Percentiles rank a stretch among this genome's conserved stretches.
phyloP scores from a whole-genome alignment of 1,140 invertebrate species.

The Cotesia vestalis region DNA sequence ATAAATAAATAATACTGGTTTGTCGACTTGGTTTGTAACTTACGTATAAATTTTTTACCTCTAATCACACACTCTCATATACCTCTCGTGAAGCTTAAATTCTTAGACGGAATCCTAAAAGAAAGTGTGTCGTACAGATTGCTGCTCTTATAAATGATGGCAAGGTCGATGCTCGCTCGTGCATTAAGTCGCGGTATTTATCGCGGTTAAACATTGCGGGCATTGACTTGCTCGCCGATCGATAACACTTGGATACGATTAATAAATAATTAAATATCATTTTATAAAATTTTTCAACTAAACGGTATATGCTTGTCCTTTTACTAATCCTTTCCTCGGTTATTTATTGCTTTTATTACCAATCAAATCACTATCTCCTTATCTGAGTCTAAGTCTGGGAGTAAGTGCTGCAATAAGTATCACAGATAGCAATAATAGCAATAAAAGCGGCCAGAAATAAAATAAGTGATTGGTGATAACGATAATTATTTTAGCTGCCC shows the following conservation, averaged over 20 bases:
- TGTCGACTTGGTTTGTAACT: slow-evolving; percentile 11
- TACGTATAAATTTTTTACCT: too few relatives aligned
- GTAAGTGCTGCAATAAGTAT: too few relatives aligned
- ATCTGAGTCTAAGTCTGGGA: too few relatives aligned
- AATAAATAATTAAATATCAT: slow-evolving; percentile 38
- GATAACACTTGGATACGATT: slow-evolving; percentile 32
- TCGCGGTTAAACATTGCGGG: slow-evolving; percentile 33
- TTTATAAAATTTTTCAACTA: slow-evolving; percentile 21
- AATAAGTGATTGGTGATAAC: too few relatives aligned
- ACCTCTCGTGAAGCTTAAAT: too few relatives aligned
- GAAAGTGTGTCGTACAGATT: slow-evolving; percentile 21
- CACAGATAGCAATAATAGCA: too few relatives aligned
- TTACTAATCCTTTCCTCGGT: too few relatives aligned
- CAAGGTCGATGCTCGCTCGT: slow-evolving; percentile 39
- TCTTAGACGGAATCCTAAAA: slow-evolving; percentile 29
- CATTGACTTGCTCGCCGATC: slow-evolving; percentile 33
- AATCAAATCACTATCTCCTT: too few relatives aligned
- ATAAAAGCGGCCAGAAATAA: too few relatives aligned
- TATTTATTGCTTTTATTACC: too few relatives aligned
- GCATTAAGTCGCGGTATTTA: slow-evolving; percentile 37
- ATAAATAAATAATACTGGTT: not conserved
- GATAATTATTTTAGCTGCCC: not conserved
- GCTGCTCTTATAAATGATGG: slow-evolving; percentile 13
- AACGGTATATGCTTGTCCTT: not conserved
- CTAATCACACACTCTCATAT: too few relatives aligned